Conservation (phyloP, 2,113 vertebrate genomes). For the Hassar affinis region DNA sequence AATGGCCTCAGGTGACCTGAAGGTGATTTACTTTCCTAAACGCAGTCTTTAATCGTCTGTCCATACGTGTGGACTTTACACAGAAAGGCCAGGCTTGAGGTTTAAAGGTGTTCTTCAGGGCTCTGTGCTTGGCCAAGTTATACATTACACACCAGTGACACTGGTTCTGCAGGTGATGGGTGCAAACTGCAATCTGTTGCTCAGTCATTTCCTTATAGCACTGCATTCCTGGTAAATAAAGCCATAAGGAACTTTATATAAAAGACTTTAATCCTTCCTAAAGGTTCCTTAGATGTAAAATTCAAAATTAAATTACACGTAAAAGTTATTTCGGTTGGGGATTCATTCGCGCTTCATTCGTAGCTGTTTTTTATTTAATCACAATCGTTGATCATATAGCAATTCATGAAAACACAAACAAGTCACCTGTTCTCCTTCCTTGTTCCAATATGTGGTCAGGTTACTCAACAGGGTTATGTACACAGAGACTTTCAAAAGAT, state of each 20-base stretch:
- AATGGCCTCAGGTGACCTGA: too few relatives aligned
- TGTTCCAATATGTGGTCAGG: conserved; percentile 51
- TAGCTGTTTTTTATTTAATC: too few relatives aligned
- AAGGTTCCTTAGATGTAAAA: neutral
- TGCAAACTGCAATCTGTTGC: neutral
- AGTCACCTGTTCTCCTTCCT: neutral
- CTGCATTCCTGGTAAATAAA: neutral
- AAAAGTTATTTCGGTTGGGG: neutral
- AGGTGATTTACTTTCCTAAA: too few relatives aligned
- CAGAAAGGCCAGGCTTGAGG: too few relatives aligned
- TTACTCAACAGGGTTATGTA: conserved; percentile 58
- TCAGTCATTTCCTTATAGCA: neutral
- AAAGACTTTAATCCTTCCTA: neutral
- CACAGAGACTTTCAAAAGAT: conserved; percentile 55
- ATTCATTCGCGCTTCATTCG: too few relatives aligned
- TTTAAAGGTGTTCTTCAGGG: neutral
- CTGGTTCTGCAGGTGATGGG: neutral
- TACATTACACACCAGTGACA: neutral
- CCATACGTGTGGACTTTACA: too few relatives aligned
- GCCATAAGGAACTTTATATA: neutral
- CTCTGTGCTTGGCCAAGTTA: neutral
- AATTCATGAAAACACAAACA: neutral
- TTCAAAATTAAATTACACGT: too few relatives aligned
- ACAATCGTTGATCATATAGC: neutral
- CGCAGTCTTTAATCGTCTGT: too few relatives aligned